phyloP scores from a whole-genome alignment of 2,888 invertebrate genomes.

The Ctenicera cuprea region DNA sequence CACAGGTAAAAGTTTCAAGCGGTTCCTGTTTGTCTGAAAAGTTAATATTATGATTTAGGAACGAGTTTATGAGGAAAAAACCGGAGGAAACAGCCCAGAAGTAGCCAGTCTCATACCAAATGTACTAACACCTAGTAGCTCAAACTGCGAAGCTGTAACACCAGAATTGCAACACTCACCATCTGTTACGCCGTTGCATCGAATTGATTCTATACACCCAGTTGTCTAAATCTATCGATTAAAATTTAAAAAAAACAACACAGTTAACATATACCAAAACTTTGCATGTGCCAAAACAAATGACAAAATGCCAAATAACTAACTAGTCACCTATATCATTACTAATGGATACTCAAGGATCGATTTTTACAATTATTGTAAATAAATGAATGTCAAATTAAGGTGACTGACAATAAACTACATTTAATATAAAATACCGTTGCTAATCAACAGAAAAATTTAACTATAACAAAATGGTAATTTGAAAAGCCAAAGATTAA shows the following conservation, averaged over 20 bases:
- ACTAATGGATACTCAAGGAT: constrained; percentile 40
- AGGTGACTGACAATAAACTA: constrained; percentile 70
- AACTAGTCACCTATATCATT: constrained; percentile 53
- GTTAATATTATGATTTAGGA: constrained; percentile 72
- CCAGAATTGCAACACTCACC: constrained; percentile 75
- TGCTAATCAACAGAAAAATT: constrained; percentile 23
- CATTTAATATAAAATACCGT: constrained; percentile 42
- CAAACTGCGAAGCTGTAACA: constrained; percentile 74
- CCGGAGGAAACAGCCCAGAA: constrained; percentile 78
- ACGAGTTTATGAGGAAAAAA: constrained; percentile 75
- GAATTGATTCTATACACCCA: constrained; percentile 77
- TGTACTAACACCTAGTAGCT: constrained; percentile 76
- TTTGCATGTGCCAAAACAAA: constrained; percentile 42
- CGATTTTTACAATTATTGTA: constrained; percentile 55
- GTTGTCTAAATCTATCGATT: constrained; percentile 66
- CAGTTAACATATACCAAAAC: constrained; percentile 4
- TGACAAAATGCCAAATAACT: constrained; percentile 45
- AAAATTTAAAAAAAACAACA: neutral
- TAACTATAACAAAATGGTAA: constrained; percentile 30
- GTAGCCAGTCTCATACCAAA: constrained; percentile 82
- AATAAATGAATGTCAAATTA: constrained; percentile 67
- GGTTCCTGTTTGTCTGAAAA: constrained; percentile 31
- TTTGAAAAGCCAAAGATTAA: constrained; percentile 47
- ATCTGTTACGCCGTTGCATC: constrained; percentile 76
- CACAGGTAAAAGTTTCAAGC: constrained; percentile 75